Conservation (phyloP, 1,140 invertebrate species). For the Drosophila navojoa region DNA sequence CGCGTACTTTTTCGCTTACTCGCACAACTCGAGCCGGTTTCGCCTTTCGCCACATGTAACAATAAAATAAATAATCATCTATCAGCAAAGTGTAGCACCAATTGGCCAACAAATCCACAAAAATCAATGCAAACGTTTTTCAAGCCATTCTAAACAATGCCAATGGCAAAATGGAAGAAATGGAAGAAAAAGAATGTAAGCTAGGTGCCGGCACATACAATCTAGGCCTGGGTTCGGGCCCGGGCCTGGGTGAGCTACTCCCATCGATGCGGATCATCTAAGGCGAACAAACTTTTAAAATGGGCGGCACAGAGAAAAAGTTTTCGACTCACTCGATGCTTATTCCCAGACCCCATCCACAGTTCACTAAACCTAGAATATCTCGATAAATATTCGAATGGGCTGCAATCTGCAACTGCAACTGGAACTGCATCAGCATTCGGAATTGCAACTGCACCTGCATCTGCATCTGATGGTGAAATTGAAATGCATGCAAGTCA, state of each 20-base stretch:
- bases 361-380: conserved; percentile 11
- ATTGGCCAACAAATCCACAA: conserved; percentile 29
- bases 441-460: not conserved
- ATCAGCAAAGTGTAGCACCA: conserved; percentile 37
- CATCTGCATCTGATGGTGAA: conserved; percentile 19
- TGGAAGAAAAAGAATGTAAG: not conserved
- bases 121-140: conserved; percentile 10
- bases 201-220: conserved; percentile 5
- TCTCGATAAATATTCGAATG: conserved; percentile 22
- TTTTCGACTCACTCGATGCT: not conserved
- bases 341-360: not conserved
- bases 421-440: not conserved
- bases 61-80: conserved; percentile 34
- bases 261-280: not conserved
- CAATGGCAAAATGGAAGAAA: not conserved
- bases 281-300: conserved; percentile 40
- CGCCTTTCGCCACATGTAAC: conserved; percentile 38
- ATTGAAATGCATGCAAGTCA: conserved; percentile 18
- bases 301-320: not conserved
- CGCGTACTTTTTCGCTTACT: not conserved
- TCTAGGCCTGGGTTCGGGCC: not conserved
- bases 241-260: not conserved
- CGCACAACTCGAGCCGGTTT: conserved; percentile 24
- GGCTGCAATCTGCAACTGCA: not conserved
- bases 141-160: conserved; percentile 30